Conservation (phyloP, 2,797 vertebrate species). For the Caiman crocodilus region DNA sequence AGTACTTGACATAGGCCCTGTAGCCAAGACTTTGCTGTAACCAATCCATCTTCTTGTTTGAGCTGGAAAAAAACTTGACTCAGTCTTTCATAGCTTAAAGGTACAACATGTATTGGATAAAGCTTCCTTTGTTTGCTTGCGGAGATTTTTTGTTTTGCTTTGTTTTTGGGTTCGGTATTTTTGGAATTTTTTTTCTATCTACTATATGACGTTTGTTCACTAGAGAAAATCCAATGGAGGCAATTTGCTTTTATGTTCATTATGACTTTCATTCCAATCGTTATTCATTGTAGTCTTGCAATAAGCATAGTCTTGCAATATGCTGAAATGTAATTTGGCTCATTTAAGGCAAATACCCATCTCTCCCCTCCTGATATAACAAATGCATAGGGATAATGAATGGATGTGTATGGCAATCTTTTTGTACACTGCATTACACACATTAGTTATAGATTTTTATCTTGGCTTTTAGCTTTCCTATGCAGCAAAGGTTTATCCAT, state of each 20-base stretch:
- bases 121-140: neutral
- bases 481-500: neutral
- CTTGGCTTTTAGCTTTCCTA: neutral
- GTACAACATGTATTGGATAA: neutral
- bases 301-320: too few relatives aligned
- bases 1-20: neutral
- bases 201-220: neutral
- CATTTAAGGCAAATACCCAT: neutral
- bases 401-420: neutral
- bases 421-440: neutral
- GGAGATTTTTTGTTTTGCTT: too few relatives aligned
- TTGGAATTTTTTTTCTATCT: neutral
- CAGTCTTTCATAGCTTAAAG: neutral
- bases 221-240: neutral
- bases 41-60: neutral
- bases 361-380: neutral
- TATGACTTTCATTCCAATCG: neutral
- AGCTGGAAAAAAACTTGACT: neutral
- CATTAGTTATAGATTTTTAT: neutral
- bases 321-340: neutral
- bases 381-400: neutral
- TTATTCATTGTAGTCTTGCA: neutral
- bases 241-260: neutral
- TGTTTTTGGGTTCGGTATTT: too few relatives aligned
- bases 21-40: neutral